Percentiles rank a stretch among this genome's conserved stretches.
Evolutionary conservation across 1,140 invertebrate species (phyloP).

Genomic region (Drosophila trapezifrons): DNA sequence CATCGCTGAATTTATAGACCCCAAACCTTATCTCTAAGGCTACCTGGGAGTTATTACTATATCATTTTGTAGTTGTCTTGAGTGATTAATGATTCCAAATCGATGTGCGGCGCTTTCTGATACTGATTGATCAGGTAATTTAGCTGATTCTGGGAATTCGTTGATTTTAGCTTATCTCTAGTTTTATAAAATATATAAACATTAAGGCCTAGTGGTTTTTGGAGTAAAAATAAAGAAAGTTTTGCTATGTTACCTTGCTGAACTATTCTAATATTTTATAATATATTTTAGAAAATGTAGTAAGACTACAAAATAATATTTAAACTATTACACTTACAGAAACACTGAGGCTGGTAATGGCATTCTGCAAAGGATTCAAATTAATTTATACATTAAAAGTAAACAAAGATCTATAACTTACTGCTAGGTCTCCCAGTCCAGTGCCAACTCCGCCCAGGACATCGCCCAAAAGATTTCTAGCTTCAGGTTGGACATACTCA

Average conservation of each 20-base stretch:
- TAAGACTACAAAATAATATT: not conserved
- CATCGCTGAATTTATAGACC: not conserved
- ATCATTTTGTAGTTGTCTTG: not conserved
- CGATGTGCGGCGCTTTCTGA: not conserved
- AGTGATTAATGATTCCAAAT: constrained; percentile 1
- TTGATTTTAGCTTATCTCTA: not conserved
- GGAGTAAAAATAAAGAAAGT: not conserved
- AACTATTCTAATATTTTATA: too few species aligned
- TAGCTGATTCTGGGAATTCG: not conserved
- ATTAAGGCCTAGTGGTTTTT: too few species aligned
- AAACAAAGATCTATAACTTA: not conserved
- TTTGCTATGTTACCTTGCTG: not conserved
- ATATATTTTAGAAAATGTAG: too few species aligned
- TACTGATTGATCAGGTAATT: constrained; percentile 2
- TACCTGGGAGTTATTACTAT: not conserved
- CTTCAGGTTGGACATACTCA: constrained; percentile 30
- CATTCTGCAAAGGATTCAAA: constrained; percentile 14
- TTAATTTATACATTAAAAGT: too few species aligned
- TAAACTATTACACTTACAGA: constrained; percentile 26
- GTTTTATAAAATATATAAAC: not conserved
- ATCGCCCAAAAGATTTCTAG: constrained; percentile 41
- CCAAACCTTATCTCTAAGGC: not conserved
- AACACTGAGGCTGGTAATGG: constrained; percentile 38
- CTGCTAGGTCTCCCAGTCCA: constrained; percentile 44
- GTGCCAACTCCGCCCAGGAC: constrained; percentile 34